Percentiles rank a stretch among this genome's conserved stretches.
These are phyloP conservation scores for Drosophila diplacantha DNA, from an alignment of 2,888 invertebrate species.

Conservation along the genomic window DNA sequence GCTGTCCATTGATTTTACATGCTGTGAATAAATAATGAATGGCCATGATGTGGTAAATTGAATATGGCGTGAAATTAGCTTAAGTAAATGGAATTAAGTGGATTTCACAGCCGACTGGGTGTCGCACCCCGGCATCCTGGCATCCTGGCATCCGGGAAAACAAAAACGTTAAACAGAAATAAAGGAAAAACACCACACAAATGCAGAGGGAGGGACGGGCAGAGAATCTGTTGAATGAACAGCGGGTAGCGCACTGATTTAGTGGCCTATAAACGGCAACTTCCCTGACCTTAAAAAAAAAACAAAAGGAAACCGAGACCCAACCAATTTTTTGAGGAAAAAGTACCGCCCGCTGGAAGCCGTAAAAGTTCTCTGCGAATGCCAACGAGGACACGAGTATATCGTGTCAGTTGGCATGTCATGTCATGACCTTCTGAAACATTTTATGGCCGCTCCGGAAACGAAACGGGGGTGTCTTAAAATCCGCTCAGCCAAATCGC, in stretches of 20 bases:
- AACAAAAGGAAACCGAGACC: slow-evolving; percentile 1
- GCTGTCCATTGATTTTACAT: slow-evolving; percentile 74
- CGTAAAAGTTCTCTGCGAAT: slow-evolving; percentile 19
- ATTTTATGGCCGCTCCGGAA: slow-evolving; percentile 30
- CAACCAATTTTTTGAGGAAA: slow-evolving; percentile 15
- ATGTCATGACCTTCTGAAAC: slow-evolving; percentile 46
- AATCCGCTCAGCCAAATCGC: slow-evolving; percentile 55
- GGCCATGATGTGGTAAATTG: slow-evolving; percentile 74
- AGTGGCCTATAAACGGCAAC: slow-evolving; percentile 39
- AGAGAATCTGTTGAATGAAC: slow-evolving; percentile 21
- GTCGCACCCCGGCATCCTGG: slow-evolving; percentile 15
- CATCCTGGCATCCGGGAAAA: slow-evolving; percentile 11
- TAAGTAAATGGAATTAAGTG: slow-evolving; percentile 75
- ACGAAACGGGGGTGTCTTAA: slow-evolving; percentile 24
- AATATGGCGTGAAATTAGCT: slow-evolving; percentile 76
- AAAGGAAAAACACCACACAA: not conserved
- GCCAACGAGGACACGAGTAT: slow-evolving; percentile 36
- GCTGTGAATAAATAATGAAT: slow-evolving; percentile 76
- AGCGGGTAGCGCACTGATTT: slow-evolving; percentile 32
- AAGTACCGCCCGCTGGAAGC: slow-evolving; percentile 25
- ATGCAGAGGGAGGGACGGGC: not conserved
- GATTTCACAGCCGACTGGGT: slow-evolving; percentile 70
- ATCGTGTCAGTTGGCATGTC: slow-evolving; percentile 48
- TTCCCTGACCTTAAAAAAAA: slow-evolving; percentile 18
- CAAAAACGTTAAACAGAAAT: not conserved